A percentile compares a stretch with the other conserved stretches of the same genome.
Conservation (phyloP, 23 tunicate species). For the Trididemnum clinides region DNA sequence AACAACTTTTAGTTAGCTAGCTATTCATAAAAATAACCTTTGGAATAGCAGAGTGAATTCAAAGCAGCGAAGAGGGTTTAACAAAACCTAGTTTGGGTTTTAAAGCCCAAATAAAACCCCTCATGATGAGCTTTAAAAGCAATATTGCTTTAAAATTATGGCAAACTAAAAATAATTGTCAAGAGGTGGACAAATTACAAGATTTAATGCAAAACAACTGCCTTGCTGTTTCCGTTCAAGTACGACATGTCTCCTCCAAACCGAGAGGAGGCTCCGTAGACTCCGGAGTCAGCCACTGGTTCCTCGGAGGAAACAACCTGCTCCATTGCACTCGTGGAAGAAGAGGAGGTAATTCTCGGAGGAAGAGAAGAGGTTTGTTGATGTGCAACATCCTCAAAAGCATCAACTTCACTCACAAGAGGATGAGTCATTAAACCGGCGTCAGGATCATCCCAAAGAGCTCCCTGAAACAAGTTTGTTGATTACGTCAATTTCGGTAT, state of each 20-base stretch:
- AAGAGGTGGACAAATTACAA: too few species aligned
- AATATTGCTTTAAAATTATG: too few species aligned
- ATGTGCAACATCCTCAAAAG: slow-evolving; percentile 21
- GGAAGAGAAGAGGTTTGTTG: slow-evolving; percentile 30
- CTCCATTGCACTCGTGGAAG: slow-evolving; percentile 34
- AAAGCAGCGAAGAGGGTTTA: too few species aligned
- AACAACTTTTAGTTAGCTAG: too few species aligned
- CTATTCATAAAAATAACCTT: too few species aligned
- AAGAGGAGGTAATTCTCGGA: slow-evolving; percentile 22
- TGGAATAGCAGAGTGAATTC: too few species aligned
- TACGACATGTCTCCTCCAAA: slow-evolving; percentile 64
- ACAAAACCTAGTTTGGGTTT: too few species aligned
- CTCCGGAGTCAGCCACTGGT: slow-evolving; percentile 7
- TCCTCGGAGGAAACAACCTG: slow-evolving; percentile 27
- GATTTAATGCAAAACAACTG: slow-evolving; percentile 57
- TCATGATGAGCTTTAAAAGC: too few species aligned
- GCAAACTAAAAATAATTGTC: too few species aligned
- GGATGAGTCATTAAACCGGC: neutral
- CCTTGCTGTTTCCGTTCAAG: slow-evolving; percentile 57
- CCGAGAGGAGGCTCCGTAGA: slow-evolving; percentile 4
- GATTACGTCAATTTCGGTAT: neutral
- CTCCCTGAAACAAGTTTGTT: slow-evolving; percentile 43
- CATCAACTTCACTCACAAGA: slow-evolving; percentile 20
- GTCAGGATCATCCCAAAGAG: slow-evolving; percentile 64
- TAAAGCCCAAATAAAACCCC: too few species aligned